phyloP scores from a whole-genome alignment of 2,888 invertebrate species.

The Calliopum simillimum region DNA sequence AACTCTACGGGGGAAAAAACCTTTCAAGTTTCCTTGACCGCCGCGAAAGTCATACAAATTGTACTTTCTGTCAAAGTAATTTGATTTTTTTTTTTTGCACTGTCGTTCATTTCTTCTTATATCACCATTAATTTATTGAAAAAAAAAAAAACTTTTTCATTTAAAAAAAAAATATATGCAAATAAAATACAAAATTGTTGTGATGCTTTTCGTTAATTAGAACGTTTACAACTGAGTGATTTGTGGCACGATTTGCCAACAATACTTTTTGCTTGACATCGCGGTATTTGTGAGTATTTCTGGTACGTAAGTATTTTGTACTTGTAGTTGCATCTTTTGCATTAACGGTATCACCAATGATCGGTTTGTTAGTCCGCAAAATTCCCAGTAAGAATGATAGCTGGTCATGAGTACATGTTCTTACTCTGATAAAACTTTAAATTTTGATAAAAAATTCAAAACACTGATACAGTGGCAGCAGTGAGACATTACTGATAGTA shows the following conservation, averaged over 20 bases:
- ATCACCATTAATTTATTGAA: not conserved
- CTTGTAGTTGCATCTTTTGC: too few species aligned
- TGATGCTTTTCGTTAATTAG: slow-evolving; percentile 48
- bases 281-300: not conserved
- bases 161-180: slow-evolving; percentile 5
- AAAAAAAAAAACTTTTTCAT: slow-evolving; percentile 3
- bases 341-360: not conserved
- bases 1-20: too few species aligned
- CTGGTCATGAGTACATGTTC: too few species aligned
- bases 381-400: not conserved
- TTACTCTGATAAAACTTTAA: too few species aligned
- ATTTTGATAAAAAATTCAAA: too few species aligned
- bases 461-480: too few species aligned
- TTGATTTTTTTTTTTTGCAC: slow-evolving; percentile 11
- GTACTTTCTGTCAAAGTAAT: slow-evolving; percentile 33
- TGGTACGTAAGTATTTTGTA: not conserved
- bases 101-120: not conserved
- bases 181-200: slow-evolving; percentile 15
- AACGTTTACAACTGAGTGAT: slow-evolving; percentile 48
- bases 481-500: too few species aligned
- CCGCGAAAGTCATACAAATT: too few species aligned
- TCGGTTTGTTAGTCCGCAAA: not conserved
- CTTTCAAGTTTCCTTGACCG: too few species aligned
- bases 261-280: not conserved
- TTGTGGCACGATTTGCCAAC: not conserved